Conservation (phyloP, 2,113 vertebrate species). For the Chelonoidis abingdonii region DNA sequence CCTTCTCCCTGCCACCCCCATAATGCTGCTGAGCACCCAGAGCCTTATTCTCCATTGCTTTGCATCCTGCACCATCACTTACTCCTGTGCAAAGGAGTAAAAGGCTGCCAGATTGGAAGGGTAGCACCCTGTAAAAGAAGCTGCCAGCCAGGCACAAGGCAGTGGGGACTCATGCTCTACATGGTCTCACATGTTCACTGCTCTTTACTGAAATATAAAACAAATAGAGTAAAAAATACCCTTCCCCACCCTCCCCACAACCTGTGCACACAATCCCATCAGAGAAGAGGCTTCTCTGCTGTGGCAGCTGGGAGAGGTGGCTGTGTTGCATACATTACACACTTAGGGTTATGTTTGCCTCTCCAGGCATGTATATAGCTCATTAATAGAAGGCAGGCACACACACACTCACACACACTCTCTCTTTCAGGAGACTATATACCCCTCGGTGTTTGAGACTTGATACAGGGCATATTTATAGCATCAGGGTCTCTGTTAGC, state of each 20-base stretch:
- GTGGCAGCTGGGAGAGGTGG: background rate
- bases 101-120: rapidly evolving
- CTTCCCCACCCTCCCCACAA: background rate
- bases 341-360: background rate
- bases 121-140: constrained; percentile 23
- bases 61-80: rapidly evolving
- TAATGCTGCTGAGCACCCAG: rapidly evolving
- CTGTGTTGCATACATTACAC: background rate
- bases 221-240: background rate
- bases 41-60: background rate
- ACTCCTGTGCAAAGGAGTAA: background rate
- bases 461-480: background rate
- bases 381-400: background rate
- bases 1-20: background rate
- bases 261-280: rapidly evolving
- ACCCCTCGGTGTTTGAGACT: background rate
- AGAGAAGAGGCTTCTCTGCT: background rate
- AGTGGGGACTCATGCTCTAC: rapidly evolving
- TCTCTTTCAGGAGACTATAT: background rate
- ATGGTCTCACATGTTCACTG: background rate
- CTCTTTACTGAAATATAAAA: rapidly evolving
- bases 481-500: constrained; percentile 12
- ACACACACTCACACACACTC: rapidly evolving
- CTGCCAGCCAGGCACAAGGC: constrained; percentile 32
- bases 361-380: background rate